A percentile compares a stretch with the other conserved stretches of the same genome.
Conservation (phyloP, 2,113 vertebrate species). For the Nothocercus julius region DNA sequence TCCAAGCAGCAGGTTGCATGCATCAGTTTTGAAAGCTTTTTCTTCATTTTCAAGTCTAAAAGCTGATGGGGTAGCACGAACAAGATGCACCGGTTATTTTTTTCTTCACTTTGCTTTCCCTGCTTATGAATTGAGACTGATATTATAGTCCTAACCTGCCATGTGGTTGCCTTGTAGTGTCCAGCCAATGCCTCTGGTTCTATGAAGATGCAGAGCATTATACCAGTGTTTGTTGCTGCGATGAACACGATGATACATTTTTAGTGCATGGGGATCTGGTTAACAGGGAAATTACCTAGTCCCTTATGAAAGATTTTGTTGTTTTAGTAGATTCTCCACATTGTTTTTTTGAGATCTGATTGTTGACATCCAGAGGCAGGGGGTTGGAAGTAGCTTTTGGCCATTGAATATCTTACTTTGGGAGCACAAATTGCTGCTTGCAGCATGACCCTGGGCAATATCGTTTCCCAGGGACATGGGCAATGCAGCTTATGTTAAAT, state of each 20-base stretch:
- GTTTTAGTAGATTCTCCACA: not conserved
- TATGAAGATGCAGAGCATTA: not conserved
- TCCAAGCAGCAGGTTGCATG: not conserved
- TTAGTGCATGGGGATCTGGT: not conserved
- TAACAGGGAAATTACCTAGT: not conserved
- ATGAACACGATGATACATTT: rapidly evolving
- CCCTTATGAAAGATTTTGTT: not conserved
- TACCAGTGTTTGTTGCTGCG: rapidly evolving
- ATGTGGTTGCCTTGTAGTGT: not conserved
- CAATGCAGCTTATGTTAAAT: not conserved
- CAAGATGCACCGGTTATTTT: not conserved
- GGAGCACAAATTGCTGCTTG: not conserved
- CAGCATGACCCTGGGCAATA: not conserved
- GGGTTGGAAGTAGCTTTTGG: not conserved
- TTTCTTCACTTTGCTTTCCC: not conserved
- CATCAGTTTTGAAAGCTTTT: not conserved
- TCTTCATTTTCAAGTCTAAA: not conserved
- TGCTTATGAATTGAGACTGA: not conserved
- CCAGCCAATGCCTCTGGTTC: not conserved
- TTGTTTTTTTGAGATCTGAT: not conserved
- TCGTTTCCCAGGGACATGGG: rapidly evolving
- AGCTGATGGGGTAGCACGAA: not conserved
- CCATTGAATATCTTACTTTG: not conserved
- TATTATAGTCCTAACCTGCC: not conserved
- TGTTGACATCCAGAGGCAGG: not conserved